phyloP scores from a whole-genome alignment of 1,140 invertebrate genomes.

The Cyrtorhinus lividipennis region DNA sequence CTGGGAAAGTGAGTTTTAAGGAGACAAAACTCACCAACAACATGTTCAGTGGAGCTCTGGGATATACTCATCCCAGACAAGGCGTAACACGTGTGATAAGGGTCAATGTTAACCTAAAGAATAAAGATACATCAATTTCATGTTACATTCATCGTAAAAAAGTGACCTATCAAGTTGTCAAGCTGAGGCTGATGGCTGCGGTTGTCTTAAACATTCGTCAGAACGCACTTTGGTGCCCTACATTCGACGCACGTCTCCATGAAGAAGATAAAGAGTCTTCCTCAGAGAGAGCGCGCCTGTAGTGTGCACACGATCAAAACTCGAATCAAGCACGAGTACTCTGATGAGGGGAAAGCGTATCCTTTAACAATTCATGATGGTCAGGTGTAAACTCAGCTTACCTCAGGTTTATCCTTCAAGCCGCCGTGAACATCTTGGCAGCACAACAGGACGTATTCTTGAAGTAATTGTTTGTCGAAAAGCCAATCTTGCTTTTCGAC shows the following conservation, averaged over 20 bases:
- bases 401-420: conserved; percentile 89
- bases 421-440: conserved; percentile 85
- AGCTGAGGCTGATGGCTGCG: too few relatives aligned
- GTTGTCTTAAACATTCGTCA: too few relatives aligned
- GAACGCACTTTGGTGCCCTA: too few relatives aligned
- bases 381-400: too few relatives aligned
- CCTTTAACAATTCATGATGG: conserved; percentile 1
- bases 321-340: not conserved
- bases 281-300: too few relatives aligned
- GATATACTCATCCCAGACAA: conserved; percentile 88
- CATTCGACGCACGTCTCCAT: too few relatives aligned
- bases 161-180: too few relatives aligned
- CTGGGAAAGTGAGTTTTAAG: too few relatives aligned
- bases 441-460: conserved; percentile 88
- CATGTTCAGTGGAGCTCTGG: conserved; percentile 54
- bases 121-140: conserved; percentile 22
- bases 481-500: conserved; percentile 42
- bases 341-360: not conserved
- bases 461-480: conserved; percentile 71
- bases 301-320: too few relatives aligned
- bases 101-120: conserved; percentile 58
- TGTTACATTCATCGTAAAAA: too few relatives aligned
- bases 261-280: conserved; percentile 10
- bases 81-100: conserved; percentile 94
- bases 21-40: conserved; percentile 35